Base-by-base conservation (phyloP, 2,888 invertebrate species). In the Poecilus cupreus region DNA sequence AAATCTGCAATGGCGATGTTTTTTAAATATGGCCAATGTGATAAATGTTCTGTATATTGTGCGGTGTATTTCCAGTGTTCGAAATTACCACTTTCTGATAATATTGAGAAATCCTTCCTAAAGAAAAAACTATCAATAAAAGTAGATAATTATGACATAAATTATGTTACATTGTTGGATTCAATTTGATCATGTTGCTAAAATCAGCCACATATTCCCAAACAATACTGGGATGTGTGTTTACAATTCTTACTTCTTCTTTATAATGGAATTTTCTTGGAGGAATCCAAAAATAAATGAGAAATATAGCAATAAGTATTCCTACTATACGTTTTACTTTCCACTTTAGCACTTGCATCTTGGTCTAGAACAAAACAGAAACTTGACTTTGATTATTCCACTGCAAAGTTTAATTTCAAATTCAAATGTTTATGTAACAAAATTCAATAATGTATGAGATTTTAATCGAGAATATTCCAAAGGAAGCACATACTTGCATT, bases 141-240 rank as follows among this genome's bases (percentile, higher is more conserved):
- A 20, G 46, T 5, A 46, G 5, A 22, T 13, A 46, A 20, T 22
- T 39, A 43, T 16, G 18, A 74, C 8, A 76, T 20, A 77, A 79
- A 11, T 6, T 39, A 51, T 57, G 93, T 92, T 89, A 94, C 95
- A 95, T 93, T 16, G 94, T 93, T 16, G 94, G 94, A 88, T 94
- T 94, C 32, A 95, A 89, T 83, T 90, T 89, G 85, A 92, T 92
- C 92, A 94, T 93, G 87, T 94, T 94, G 85, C 92, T 93, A 85
- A 94, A 94, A 88, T 94, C 94, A 0, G 94, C 93, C n/a, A 94
- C 92, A 88, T 91, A 94, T 87, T 94, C 94, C 94, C 94, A 94
- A 37, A 93, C 92, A 26, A 89, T 89, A 85, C 91, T 91, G 16
- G 94, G 92, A 85, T 91, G 90, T 0, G 91, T 88, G 84, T 92